Base-by-base conservation (phyloP, 2,888 invertebrate species). In the Pseudanteris insignis region DNA sequence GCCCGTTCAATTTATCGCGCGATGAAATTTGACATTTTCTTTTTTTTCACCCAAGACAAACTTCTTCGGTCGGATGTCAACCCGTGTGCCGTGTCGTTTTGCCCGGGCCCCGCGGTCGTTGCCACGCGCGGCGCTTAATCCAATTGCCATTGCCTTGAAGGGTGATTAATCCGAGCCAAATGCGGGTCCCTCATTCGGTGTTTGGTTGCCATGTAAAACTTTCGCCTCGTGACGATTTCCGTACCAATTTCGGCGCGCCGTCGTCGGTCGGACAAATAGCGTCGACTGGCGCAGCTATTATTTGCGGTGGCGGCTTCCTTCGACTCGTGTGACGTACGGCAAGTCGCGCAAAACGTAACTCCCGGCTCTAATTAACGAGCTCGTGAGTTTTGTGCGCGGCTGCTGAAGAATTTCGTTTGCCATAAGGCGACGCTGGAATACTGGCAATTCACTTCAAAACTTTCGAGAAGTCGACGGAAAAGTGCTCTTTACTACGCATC, bases 311-410 rank as follows among this genome's bases (percentile, higher is more conserved):
- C 57, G 48, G 53, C 57, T 57, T 60, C 62, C 67, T 64, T 67
- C 63, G 66, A 67, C 65, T 66, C 60, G 26, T 43, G 62, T 65
- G 66, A 67, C 64, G 58, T 66, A 65, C 58, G 48, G 55, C 44
- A 36, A 33, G 38, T 47, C 53, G 43, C 62, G 62, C 63, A 66
- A 67, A 67, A 64, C 64, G 65, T 55, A 62, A 57, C 58, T 51
- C 64, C 63, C 50, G 64, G 32, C 58, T 62, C 57, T 65, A 65
- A 65, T 65, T 65, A 67, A 64, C 67, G 67, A 66, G 64, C 57
- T 58, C 58, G 54, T 47, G 51, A 57, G 62, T 61, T 63, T 54
- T 63, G 61, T 46, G 44, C 60, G 54, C 55, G 53, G 40, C 51
- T 40, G 48, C 64, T 54, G 58, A 64, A 68, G 65, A 66, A 68